Percentiles rank a stretch among this genome's conserved stretches.
Conservation (phyloP, 2,888 invertebrate genomes). For the Drosophila multiciliata region DNA sequence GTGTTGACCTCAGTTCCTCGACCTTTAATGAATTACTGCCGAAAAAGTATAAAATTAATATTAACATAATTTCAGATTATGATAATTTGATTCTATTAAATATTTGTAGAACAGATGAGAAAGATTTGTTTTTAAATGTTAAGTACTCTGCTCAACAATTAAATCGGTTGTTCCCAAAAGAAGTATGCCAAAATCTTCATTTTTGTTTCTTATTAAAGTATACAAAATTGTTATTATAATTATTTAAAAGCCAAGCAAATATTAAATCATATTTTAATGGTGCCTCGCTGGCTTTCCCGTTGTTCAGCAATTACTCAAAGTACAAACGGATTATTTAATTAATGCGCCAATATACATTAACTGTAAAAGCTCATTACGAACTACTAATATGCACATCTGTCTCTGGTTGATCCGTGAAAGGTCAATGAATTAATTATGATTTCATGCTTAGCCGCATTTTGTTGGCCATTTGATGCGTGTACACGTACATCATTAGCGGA, state of each 20-base stretch:
- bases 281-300: background rate
- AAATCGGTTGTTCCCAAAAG: too few species aligned
- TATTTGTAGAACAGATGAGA: background rate
- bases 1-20: constrained; percentile 22
- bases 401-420: constrained; percentile 31
- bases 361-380: background rate
- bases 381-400: too few species aligned
- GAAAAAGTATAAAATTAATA: background rate
- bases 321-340: background rate
- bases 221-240: background rate
- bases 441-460: constrained; percentile 38
- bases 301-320: background rate
- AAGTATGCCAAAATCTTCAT: background rate
- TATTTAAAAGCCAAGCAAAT: background rate
- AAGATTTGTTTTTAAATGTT: background rate
- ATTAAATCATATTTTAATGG: background rate
- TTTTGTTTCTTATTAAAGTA: background rate
- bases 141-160: background rate
- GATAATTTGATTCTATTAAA: background rate
- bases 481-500: constrained; percentile 69
- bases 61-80: background rate
- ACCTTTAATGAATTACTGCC: constrained; percentile 34
- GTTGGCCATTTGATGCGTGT: constrained; percentile 50
- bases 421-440: constrained; percentile 61
- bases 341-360: constrained; percentile 1